A percentile compares a stretch with the other conserved stretches of the same genome.
Evolutionary conservation across 2,113 vertebrate genomes (phyloP).

Genomic region (Psittacara wagleri): DNA sequence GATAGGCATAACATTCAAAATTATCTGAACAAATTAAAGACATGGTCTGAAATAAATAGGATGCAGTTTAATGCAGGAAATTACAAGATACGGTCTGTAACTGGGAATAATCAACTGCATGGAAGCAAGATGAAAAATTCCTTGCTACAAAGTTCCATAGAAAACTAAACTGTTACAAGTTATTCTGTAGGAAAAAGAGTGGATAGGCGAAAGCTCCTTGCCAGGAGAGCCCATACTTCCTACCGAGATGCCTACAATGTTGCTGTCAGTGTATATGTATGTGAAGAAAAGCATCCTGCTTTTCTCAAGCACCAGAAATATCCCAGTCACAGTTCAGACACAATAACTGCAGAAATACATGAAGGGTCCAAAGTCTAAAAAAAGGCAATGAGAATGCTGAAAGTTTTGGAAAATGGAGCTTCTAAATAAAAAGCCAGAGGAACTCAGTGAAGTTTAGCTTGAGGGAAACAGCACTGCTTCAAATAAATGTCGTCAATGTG

Average conservation of each 20-base stretch:
- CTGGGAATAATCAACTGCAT: neutral
- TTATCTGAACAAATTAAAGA: neutral
- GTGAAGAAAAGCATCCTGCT: neutral
- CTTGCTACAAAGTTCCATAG: neutral
- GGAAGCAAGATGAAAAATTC: neutral
- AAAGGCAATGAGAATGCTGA: neutral
- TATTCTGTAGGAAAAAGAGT: neutral
- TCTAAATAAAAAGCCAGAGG: neutral
- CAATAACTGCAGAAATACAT: neutral
- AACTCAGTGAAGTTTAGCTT: neutral
- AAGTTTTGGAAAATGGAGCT: neutral
- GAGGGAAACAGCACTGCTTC: neutral
- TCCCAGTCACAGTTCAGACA: neutral
- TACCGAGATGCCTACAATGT: neutral
- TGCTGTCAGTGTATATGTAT: neutral
- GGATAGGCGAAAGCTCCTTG: neutral
- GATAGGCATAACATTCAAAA: neutral
- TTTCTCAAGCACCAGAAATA: neutral
- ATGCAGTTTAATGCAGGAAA: neutral
- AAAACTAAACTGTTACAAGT: neutral
- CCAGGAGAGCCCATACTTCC: neutral
- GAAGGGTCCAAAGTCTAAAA: neutral
- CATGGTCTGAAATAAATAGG: conserved; percentile 12
- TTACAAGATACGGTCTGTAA: neutral
- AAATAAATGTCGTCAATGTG: neutral